Conservation (phyloP, 2,888 invertebrate species). For the Arge pagana region DNA sequence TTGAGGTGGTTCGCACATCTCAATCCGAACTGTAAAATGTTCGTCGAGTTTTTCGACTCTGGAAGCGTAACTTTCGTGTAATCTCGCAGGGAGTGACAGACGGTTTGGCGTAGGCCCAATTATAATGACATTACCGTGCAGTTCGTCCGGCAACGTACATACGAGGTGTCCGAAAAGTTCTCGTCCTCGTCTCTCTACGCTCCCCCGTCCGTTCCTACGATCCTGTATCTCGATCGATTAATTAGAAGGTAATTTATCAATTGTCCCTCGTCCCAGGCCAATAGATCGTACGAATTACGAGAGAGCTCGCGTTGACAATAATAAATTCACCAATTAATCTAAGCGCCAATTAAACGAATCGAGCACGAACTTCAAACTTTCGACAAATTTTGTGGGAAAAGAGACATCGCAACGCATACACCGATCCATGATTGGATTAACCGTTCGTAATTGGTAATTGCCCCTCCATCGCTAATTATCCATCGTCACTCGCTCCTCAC, state of each 20-base stretch:
- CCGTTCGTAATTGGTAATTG: constrained; percentile 21
- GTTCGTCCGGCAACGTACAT: background rate
- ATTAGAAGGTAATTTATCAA: constrained; percentile 44
- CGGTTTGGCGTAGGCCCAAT: constrained; percentile 34
- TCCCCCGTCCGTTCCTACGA: background rate
- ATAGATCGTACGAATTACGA: constrained; percentile 32
- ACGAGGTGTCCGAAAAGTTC: background rate
- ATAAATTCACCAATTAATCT: constrained; percentile 54
- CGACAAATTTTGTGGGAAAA: constrained; percentile 12
- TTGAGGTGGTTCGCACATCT: too few relatives aligned
- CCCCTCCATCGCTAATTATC: too few relatives aligned
- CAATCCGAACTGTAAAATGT: too few relatives aligned
- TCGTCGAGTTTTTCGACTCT: too few relatives aligned
- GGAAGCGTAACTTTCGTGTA: background rate
- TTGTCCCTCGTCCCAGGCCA: constrained; percentile 38
- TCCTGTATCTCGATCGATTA: background rate
- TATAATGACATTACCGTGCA: constrained; percentile 43
- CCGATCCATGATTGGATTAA: constrained; percentile 21
- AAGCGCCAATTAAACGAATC: constrained; percentile 48
- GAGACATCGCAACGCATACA: too few relatives aligned
- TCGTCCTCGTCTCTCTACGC: too few relatives aligned
- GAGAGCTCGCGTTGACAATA: constrained; percentile 26
- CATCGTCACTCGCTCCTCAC: too few relatives aligned
- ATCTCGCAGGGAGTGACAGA: constrained; percentile 16
- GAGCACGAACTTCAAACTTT: constrained; percentile 33